These are phyloP conservation scores for Montipora foliosa DNA, from an alignment of 64 coral and sea anemone species.

Conservation along the genomic window DNA sequence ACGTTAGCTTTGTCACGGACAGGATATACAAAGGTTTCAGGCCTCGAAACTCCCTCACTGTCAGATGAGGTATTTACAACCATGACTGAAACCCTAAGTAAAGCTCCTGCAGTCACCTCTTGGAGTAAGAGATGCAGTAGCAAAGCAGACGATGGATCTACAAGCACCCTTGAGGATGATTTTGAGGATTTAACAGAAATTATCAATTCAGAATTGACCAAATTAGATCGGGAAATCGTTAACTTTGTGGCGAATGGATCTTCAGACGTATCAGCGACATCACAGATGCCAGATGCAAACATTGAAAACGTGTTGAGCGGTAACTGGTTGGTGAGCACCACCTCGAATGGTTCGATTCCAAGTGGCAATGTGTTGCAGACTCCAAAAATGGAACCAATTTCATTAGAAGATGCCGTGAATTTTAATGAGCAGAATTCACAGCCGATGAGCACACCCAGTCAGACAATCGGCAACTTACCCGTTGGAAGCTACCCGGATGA, in stretches of 20 bases:
- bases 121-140: not conserved
- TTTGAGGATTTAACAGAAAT: constrained; percentile 59
- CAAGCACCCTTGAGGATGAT: constrained; percentile 48
- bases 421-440: not conserved
- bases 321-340: not conserved
- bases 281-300: not conserved
- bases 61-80: constrained; percentile 22
- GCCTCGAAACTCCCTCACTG: not conserved
- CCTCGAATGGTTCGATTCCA: not conserved
- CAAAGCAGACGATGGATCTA: not conserved
- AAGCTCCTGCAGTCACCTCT: not conserved
- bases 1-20: constrained; percentile 45
- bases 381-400: constrained; percentile 56
- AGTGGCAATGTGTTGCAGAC: not conserved
- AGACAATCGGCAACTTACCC: not conserved
- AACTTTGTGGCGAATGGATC: constrained; percentile 57
- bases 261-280: not conserved
- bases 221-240: constrained; percentile 56
- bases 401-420: constrained; percentile 12
- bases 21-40: constrained; percentile 24
- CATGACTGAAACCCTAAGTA: not conserved
- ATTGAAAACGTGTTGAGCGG: not conserved
- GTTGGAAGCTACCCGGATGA: not conserved
- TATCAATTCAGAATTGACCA: constrained; percentile 37
- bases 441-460: not conserved